These are phyloP conservation scores for Trogon melanurus DNA, from an alignment of 2,113 vertebrate species.

Conservation along the genomic window DNA sequence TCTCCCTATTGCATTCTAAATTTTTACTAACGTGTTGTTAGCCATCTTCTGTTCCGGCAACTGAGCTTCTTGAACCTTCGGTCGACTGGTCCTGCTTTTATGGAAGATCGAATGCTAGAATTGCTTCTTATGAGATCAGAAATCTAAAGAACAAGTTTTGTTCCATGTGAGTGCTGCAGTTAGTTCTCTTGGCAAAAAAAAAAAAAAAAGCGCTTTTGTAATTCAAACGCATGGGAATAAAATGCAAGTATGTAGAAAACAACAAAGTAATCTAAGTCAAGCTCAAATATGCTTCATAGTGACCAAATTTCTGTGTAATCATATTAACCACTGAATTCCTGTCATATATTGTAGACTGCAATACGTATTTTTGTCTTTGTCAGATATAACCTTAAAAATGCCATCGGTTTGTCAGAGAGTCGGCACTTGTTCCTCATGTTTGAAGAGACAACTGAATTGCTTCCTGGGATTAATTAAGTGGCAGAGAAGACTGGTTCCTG, in stretches of 20 bases:
- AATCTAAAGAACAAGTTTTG: background rate
- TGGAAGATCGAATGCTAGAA: background rate
- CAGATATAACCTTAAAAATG: constrained; percentile 75
- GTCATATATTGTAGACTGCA: background rate
- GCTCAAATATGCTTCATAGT: background rate
- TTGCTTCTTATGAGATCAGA: background rate
- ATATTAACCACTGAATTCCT: background rate
- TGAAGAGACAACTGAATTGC: constrained; percentile 30
- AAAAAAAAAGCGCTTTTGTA: background rate
- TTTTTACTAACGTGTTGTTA: background rate
- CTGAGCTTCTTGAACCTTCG: background rate
- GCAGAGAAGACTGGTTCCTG: constrained; percentile 23
- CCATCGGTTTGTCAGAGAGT: constrained; percentile 53
- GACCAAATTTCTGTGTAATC: background rate
- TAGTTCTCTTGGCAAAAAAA: background rate
- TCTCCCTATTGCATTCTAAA: background rate
- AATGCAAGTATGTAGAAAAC: background rate
- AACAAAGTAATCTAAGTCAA: background rate
- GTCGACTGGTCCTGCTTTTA: background rate
- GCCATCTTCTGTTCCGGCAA: background rate
- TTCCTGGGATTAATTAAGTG: background rate
- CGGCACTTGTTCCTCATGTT: constrained; percentile 55
- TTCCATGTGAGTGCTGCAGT: background rate
- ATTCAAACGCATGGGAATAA: background rate
- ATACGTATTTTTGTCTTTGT: background rate